Conservation (phyloP, 2,797 vertebrate genomes). For the Phyllotis vaccarum region DNA sequence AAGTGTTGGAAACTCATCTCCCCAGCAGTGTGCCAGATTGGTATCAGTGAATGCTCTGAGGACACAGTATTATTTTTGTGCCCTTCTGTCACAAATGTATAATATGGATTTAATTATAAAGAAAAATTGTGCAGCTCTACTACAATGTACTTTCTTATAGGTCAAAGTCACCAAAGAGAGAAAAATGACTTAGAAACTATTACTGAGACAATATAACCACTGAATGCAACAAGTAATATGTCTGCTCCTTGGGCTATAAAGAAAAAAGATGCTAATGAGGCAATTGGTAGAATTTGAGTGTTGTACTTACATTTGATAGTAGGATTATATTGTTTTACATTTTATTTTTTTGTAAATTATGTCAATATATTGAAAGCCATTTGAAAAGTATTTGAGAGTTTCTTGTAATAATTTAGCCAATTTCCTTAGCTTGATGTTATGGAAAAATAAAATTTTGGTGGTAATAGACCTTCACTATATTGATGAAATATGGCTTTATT, state of each 20-base stretch:
- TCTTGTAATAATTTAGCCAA: background rate
- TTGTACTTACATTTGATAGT: background rate
- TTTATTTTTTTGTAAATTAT: conserved; percentile 32
- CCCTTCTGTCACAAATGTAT: background rate
- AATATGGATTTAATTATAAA: background rate
- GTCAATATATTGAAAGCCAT: background rate
- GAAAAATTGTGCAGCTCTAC: background rate
- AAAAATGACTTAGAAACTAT: background rate
- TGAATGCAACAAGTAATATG: background rate
- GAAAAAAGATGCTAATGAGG: background rate
- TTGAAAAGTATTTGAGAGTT: background rate
- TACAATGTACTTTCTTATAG: background rate
- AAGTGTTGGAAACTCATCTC: background rate
- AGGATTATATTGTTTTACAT: background rate
- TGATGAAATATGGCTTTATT: background rate
- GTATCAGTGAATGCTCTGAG: background rate
- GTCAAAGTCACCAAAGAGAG: background rate
- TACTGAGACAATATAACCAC: background rate
- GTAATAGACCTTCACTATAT: background rate
- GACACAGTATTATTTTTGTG: background rate
- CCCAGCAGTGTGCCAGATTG: background rate
- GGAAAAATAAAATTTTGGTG: background rate
- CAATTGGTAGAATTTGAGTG: background rate
- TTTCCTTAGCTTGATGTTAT: background rate
- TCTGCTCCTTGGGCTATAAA: background rate